Percentiles rank a stretch among this genome's conserved stretches.
These are phyloP conservation scores for Hartigia nigra DNA, from an alignment of 2,888 invertebrate species.

Conservation along the genomic window DNA sequence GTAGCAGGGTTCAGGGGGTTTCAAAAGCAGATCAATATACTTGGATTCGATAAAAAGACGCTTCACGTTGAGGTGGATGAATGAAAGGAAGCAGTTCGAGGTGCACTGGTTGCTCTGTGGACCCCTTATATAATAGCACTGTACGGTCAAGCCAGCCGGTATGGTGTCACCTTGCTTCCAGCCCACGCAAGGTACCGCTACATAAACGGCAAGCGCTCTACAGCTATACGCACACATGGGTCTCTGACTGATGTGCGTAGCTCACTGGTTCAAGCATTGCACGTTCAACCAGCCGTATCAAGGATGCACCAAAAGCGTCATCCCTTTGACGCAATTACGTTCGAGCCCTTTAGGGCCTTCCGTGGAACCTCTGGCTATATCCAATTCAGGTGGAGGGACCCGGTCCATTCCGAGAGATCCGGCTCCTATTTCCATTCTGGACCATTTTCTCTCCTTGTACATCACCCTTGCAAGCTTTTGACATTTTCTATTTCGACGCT, in stretches of 20 bases:
- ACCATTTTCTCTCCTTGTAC: neutral
- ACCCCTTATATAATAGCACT: conserved; percentile 7
- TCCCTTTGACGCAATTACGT: neutral
- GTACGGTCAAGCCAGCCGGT: conserved; percentile 24
- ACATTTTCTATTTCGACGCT: neutral
- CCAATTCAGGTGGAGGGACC: neutral
- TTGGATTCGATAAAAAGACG: neutral
- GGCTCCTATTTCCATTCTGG: neutral
- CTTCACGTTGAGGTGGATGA: neutral
- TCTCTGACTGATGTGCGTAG: neutral
- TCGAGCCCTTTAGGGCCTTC: neutral
- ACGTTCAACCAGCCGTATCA: neutral
- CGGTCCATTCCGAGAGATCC: neutral
- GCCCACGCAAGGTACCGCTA: conserved; percentile 59
- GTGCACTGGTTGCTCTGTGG: neutral
- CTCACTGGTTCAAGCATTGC: neutral
- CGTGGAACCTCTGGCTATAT: neutral
- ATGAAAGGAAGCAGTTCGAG: neutral
- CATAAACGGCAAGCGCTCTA: conserved; percentile 37
- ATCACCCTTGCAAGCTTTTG: neutral
- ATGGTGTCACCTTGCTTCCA: conserved; percentile 56
- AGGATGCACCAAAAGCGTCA: neutral
- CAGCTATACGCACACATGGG: neutral
- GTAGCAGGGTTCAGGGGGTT: neutral
- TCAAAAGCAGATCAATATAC: neutral